phyloP scores from a whole-genome alignment of 2,797 vertebrate species.

The Typhlichthys eigenmanni region DNA sequence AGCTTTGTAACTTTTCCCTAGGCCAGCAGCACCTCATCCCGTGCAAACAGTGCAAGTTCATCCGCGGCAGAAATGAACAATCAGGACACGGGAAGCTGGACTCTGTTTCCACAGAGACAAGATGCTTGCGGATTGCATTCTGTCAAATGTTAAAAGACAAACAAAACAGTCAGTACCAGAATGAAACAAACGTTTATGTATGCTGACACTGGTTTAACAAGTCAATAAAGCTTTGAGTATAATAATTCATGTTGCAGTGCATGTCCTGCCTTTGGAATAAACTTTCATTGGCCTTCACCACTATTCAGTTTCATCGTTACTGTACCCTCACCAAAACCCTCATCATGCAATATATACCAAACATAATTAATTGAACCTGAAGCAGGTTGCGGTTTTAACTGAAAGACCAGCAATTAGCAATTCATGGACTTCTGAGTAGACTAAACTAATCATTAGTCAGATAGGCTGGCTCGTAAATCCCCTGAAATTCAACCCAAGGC shows the following conservation, averaged over 20 bases:
- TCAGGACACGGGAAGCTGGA: conserved; percentile 41
- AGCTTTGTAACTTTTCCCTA: background rate
- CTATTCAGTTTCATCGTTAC: conserved; percentile 18
- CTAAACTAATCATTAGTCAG: conserved; percentile 33
- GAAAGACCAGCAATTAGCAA: conserved; percentile 42
- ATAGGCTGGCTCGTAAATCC: conserved; percentile 14
- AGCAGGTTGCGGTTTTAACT: conserved; percentile 29
- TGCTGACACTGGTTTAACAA: too few relatives aligned
- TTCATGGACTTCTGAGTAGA: too few relatives aligned
- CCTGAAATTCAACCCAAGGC: conserved; percentile 14
- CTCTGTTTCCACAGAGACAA: conserved; percentile 33
- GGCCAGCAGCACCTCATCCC: conserved; percentile 12
- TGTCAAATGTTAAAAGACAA: too few relatives aligned
- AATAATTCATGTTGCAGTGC: background rate
- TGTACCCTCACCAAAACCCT: conserved; percentile 27
- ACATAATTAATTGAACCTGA: conserved; percentile 16
- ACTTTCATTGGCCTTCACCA: background rate
- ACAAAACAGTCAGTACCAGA: too few relatives aligned
- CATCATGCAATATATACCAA: conserved; percentile 34
- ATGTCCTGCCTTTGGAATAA: background rate
- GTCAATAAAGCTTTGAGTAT: conserved; percentile 2
- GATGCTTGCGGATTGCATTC: too few relatives aligned
- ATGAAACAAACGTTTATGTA: too few relatives aligned
- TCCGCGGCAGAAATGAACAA: conserved; percentile 31
- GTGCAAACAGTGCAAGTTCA: conserved; percentile 21